A percentile compares a stretch with the other conserved stretches of the same genome.
Conservation (phyloP, 1,140 invertebrate species). For the Stenopsyche tienmushanensis region DNA sequence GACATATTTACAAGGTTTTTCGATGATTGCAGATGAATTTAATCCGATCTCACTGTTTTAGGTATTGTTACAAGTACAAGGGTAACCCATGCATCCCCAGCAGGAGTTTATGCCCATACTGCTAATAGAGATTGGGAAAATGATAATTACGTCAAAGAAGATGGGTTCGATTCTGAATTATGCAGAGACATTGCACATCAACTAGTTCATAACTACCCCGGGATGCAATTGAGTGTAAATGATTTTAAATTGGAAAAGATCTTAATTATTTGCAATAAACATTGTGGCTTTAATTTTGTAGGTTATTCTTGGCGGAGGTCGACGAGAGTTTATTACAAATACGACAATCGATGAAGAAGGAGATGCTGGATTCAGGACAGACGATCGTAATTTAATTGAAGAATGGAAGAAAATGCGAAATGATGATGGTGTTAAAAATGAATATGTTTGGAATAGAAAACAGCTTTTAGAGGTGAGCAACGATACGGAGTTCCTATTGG, state of each 20-base stretch:
- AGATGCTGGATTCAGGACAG: conserved; percentile 53
- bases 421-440: conserved; percentile 43
- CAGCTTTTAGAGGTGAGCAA: conserved; percentile 48
- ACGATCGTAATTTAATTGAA: conserved; percentile 53
- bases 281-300: conserved; percentile 52
- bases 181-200: conserved; percentile 61
- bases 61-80: conserved; percentile 78
- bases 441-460: conserved; percentile 65
- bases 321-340: conserved; percentile 68
- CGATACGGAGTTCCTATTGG: conserved; percentile 51
- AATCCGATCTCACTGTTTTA: neutral
- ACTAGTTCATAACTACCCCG: conserved; percentile 65
- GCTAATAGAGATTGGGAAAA: conserved; percentile 79
- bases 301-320: conserved; percentile 75
- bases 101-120: conserved; percentile 75
- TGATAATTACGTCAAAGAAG: conserved; percentile 59
- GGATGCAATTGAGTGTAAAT: conserved; percentile 58
- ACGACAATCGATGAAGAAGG: conserved; percentile 56
- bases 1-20: neutral
- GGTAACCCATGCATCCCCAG: conserved; percentile 76
- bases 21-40: neutral
- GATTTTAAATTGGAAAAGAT: conserved; percentile 55
- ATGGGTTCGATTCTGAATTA: conserved; percentile 48
- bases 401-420: conserved; percentile 52
- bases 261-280: conserved; percentile 65